Percentiles rank a stretch among this genome's conserved stretches.
phyloP scores from a whole-genome alignment of 2,888 invertebrate species.

The Tribolium freemani region DNA sequence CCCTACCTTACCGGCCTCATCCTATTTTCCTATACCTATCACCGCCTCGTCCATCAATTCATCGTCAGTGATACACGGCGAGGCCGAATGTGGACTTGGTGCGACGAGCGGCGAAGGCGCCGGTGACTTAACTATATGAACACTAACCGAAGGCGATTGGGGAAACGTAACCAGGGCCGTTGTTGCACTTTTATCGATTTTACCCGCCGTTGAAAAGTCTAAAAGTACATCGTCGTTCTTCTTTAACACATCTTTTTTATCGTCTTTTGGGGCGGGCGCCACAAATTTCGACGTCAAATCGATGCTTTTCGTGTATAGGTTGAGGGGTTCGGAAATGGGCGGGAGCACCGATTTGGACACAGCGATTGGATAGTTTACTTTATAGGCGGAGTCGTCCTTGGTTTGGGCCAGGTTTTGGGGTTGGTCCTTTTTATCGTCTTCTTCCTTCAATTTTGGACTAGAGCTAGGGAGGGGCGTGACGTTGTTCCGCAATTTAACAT shows the following conservation, averaged over 20 bases:
- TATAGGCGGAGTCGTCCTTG: conserved; percentile 24
- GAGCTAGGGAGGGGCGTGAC: conserved; percentile 50
- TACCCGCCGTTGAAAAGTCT: conserved; percentile 68
- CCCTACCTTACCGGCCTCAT: not conserved
- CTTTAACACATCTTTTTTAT: conserved; percentile 58
- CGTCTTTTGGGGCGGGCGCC: conserved; percentile 65
- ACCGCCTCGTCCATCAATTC: conserved; percentile 92
- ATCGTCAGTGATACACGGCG: conserved; percentile 89
- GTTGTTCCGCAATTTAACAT: conserved; percentile 63
- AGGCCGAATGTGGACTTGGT: conserved; percentile 77
- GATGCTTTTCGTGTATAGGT: conserved; percentile 65
- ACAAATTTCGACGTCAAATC: conserved; percentile 69
- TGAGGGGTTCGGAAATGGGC: conserved; percentile 55
- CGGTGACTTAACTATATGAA: conserved; percentile 84
- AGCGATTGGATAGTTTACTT: conserved; percentile 24
- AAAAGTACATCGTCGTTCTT: conserved; percentile 74
- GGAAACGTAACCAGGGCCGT: conserved; percentile 65
- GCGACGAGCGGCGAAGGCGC: conserved; percentile 79
- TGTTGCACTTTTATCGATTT: conserved; percentile 25
- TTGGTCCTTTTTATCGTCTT: conserved; percentile 59
- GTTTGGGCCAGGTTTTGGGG: conserved; percentile 55
- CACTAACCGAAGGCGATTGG: conserved; percentile 78
- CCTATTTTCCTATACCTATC: conserved; percentile 81
- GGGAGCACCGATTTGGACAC: conserved; percentile 14
- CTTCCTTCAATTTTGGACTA: conserved; percentile 48